Evolutionary conservation across 2,888 invertebrate genomes (phyloP), one percentile per base, ranked within the genome.

Genomic region (Blera fallax): DNA sequence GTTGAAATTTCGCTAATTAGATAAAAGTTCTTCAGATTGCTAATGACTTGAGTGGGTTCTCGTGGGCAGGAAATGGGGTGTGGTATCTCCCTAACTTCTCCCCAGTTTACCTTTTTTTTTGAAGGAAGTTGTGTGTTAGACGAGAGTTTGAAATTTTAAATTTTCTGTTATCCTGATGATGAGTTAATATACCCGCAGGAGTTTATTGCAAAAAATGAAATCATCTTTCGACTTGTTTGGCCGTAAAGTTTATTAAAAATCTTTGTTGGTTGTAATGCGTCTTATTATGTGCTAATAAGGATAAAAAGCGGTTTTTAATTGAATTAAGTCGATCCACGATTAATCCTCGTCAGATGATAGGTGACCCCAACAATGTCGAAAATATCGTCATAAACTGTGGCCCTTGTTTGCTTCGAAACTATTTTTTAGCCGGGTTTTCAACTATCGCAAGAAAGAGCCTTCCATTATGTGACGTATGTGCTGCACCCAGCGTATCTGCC

Each of bases 1-100:
- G 91, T 89, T 91, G 90, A 91, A 91, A 90, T 91, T 91, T 91
- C 88, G 90, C 90, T 91, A 91, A 91, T 91, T 91, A 91, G 91
- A 91, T 91, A 91, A 91, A 91, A 91, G 90, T 91, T 91, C 87
- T 88, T 82, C 77, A 64, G 88, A 90, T 90, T 90, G 91, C 89
- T 90, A 89, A 90, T 90, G 91, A 89, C 89, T 74, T 70, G 69
- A 73, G 45, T 79, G 32, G 79, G 60, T 50, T 21, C 50, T 27
- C 14, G 14, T 50, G 40, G 48, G 24, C 11, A 45, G 21, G 16
- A 10, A n/a, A 14, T 5, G 27, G 27, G 50, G 21, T 50, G 60
- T n/a, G 48, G 40, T 24, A 3, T n/a, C n/a, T n/a, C n/a, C 18
- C 40, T 18, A 37, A 29, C 11, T 11, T 29, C 34, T 16, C 18